Percentiles rank a stretch among this genome's conserved stretches.
phyloP scores from a whole-genome alignment of 2,888 invertebrate species.

The Sinelater perroti region DNA sequence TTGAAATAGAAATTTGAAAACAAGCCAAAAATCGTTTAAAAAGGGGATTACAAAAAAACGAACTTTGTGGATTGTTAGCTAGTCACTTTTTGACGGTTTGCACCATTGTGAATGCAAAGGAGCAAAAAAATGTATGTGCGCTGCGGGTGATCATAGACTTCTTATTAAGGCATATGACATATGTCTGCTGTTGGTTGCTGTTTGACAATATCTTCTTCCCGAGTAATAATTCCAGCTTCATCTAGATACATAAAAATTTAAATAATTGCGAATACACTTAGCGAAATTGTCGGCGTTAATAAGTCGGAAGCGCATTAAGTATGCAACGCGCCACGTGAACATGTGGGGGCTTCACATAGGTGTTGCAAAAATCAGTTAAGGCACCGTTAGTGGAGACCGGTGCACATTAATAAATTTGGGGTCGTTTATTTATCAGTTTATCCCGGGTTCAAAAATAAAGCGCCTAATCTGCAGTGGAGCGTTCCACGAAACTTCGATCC shows the following conservation, averaged over 20 bases:
- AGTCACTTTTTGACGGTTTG: too few species aligned
- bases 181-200: not conserved
- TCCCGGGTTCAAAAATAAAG: conserved; percentile 27
- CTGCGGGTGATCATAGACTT: too few species aligned
- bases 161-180: not conserved
- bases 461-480: conserved; percentile 31
- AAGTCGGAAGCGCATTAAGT: not conserved
- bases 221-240: conserved; percentile 39
- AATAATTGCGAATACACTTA: too few species aligned
- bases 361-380: conserved; percentile 20
- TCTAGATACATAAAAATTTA: too few species aligned
- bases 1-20: too few species aligned
- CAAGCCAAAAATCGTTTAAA: too few species aligned
- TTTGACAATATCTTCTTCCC: conserved; percentile 29
- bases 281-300: too few species aligned
- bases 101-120: too few species aligned
- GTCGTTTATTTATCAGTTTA: conserved; percentile 26
- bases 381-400: conserved; percentile 10
- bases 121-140: too few species aligned
- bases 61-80: too few species aligned
- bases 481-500: conserved; percentile 28
- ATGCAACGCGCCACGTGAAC: not conserved
- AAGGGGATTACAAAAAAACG: too few species aligned
- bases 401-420: conserved; percentile 18
- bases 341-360: not conserved